Percentiles rank a stretch among this genome's conserved stretches.
These are phyloP conservation scores for Orientallactaga sibirica DNA, from an alignment of 2,797 vertebrate species.

Conservation along the genomic window DNA sequence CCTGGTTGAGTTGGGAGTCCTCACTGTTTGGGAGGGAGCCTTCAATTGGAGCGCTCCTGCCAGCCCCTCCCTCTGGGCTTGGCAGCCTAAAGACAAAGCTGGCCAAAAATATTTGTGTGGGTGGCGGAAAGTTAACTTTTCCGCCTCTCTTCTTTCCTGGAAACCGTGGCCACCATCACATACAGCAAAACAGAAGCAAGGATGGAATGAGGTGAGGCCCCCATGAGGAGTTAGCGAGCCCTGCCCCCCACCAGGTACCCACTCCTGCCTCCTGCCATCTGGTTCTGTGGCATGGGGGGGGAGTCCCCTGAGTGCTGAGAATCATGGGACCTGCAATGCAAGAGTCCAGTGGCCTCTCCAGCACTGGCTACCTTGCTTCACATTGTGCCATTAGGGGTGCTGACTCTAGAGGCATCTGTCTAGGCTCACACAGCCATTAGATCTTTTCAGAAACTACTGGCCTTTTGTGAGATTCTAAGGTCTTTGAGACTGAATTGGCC, in stretches of 20 bases:
- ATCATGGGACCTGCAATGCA: not conserved
- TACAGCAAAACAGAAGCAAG: constrained; percentile 82
- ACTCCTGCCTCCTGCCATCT: constrained; percentile 75
- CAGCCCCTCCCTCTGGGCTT: constrained; percentile 79
- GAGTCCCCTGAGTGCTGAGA: not conserved
- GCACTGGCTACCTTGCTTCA: not conserved
- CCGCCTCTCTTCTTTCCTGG: constrained; percentile 84
- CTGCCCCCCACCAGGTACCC: constrained; percentile 50
- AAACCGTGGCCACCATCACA: constrained; percentile 83
- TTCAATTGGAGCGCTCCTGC: constrained; percentile 70
- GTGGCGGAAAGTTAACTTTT: constrained; percentile 90
- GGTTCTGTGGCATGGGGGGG: constrained; percentile 25
- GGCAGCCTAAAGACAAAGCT: constrained; percentile 79
- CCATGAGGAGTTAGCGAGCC: constrained; percentile 46
- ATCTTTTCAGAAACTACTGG: not conserved
- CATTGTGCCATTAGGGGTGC: not conserved
- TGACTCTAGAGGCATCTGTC: not conserved
- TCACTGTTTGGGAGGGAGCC: constrained; percentile 48
- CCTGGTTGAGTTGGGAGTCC: not conserved
- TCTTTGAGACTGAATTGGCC: not conserved
- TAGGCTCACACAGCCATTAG: not conserved
- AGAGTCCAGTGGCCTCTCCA: not conserved
- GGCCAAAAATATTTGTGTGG: constrained; percentile 90
- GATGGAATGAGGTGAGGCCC: constrained; percentile 67
- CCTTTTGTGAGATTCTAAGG: not conserved